Percentiles rank a stretch among this genome's conserved stretches.
These are phyloP conservation scores for Tinea trinotella DNA, from an alignment of 2,888 invertebrate genomes.

Conservation along the genomic window DNA sequence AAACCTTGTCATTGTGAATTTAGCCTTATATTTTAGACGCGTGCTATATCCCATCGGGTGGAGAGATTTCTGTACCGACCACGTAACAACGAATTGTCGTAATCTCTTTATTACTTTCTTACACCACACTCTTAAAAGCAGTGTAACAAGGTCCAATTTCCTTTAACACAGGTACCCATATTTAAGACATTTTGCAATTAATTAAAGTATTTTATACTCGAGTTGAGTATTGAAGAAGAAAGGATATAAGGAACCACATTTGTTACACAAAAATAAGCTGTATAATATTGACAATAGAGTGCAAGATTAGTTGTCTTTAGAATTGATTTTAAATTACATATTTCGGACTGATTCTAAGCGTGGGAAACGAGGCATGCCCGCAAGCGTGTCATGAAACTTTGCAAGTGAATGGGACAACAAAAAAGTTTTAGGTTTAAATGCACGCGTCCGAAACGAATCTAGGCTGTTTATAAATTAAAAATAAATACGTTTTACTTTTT, in stretches of 20 bases:
- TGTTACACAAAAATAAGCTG: slow-evolving; percentile 16
- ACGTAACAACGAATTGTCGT: slow-evolving; percentile 35
- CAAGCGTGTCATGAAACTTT: slow-evolving; percentile 69
- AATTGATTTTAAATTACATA: background rate
- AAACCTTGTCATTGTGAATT: slow-evolving; percentile 20
- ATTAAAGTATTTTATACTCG: slow-evolving; percentile 31
- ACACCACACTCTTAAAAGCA: slow-evolving; percentile 24
- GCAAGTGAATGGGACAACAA: slow-evolving; percentile 48
- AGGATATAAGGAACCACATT: background rate
- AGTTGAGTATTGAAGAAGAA: slow-evolving; percentile 16
- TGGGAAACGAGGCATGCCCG: slow-evolving; percentile 75
- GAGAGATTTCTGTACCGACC: slow-evolving; percentile 38
- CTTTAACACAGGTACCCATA: slow-evolving; percentile 29
- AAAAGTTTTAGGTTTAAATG: slow-evolving; percentile 20
- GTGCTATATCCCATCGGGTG: slow-evolving; percentile 41
- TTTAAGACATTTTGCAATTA: slow-evolving; percentile 36
- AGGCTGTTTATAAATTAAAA: background rate
- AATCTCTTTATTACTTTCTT: slow-evolving; percentile 41
- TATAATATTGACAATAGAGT: slow-evolving; percentile 22
- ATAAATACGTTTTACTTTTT: background rate
- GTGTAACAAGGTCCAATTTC: slow-evolving; percentile 31
- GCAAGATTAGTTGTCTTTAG: slow-evolving; percentile 20
- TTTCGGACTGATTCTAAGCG: slow-evolving; percentile 37
- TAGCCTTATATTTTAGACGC: slow-evolving; percentile 32
- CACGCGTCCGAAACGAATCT: background rate